phyloP scores from a whole-genome alignment of 2,113 vertebrate species.

The Corythaeola cristata region DNA sequence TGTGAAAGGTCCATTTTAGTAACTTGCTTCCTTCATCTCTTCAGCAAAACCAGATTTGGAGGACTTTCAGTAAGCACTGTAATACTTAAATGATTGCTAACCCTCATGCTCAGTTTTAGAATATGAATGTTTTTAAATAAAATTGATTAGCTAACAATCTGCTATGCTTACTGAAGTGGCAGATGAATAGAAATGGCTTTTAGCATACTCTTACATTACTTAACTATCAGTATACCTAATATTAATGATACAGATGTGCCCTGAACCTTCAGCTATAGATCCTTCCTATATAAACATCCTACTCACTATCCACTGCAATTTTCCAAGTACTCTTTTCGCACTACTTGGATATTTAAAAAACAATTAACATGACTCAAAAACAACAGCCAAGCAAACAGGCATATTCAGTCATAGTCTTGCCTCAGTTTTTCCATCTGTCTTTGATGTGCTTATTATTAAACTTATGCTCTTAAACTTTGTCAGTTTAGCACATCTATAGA shows the following conservation, averaged over 20 bases:
- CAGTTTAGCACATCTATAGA: neutral
- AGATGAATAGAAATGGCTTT: neutral
- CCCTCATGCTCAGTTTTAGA: neutral
- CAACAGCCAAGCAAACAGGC: neutral
- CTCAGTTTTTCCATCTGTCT: neutral
- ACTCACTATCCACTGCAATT: neutral
- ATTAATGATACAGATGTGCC: neutral
- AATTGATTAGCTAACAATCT: neutral
- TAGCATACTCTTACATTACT: neutral
- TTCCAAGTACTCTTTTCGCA: neutral
- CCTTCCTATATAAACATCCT: neutral
- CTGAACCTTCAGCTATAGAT: neutral
- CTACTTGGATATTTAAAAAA: neutral
- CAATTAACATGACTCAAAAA: neutral
- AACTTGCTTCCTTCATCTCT: neutral
- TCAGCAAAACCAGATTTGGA: neutral
- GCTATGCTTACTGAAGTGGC: neutral
- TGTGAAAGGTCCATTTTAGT: neutral
- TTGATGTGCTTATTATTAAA: neutral
- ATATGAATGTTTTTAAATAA: neutral
- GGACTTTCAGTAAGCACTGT: neutral
- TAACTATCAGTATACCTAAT: neutral
- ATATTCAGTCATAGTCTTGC: neutral
- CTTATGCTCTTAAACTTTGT: neutral
- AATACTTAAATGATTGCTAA: neutral